phyloP scores from a whole-genome alignment of 2,888 invertebrate species.

The Onchidella celtica region DNA sequence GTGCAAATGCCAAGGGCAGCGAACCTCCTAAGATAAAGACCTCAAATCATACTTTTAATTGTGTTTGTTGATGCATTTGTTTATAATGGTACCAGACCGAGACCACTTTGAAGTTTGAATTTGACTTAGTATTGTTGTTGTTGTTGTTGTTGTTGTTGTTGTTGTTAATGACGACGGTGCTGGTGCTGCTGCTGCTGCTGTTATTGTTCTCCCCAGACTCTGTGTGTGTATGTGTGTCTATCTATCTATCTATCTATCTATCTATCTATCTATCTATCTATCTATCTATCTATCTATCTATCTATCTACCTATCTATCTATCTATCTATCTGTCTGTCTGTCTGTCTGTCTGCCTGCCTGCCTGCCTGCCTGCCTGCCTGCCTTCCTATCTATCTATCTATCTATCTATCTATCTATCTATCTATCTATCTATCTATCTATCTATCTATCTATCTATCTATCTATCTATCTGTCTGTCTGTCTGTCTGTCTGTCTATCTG shows the following conservation, averaged over 20 bases:
- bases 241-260: neutral
- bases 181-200: neutral
- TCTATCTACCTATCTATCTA: neutral
- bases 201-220: too few species aligned
- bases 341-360: neutral
- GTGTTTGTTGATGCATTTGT: too few species aligned
- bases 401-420: neutral
- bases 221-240: too few species aligned
- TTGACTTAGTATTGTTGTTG: too few species aligned
- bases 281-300: neutral
- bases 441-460: neutral
- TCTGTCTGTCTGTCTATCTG: neutral
- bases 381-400: neutral
- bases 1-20: too few species aligned
- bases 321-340: neutral
- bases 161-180: neutral
- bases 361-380: neutral
- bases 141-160: neutral
- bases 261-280: neutral
- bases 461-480: constrained; percentile 4
- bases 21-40: too few species aligned
- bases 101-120: neutral
- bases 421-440: neutral
- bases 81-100: too few species aligned
- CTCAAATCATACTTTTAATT: too few species aligned